These are phyloP conservation scores for Coluber constrictor DNA, from an alignment of 2,797 vertebrate species.

Conservation along the genomic window DNA sequence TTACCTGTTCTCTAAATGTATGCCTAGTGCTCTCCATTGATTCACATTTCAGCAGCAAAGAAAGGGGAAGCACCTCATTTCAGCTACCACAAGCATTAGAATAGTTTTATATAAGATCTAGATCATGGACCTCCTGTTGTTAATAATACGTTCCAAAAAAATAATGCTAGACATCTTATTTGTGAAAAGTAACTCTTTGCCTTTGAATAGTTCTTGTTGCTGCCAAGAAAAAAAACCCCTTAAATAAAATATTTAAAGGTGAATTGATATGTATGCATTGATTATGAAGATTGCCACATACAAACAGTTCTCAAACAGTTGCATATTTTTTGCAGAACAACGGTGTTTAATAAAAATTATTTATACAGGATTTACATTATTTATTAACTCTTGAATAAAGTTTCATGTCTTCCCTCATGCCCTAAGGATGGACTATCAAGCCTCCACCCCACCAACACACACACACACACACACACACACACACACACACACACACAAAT, in stretches of 20 bases:
- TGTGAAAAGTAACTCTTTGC: neutral
- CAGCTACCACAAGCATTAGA: slow-evolving; percentile 42
- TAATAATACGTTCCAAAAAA: neutral
- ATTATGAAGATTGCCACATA: neutral
- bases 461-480: no score
- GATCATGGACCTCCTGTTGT: slow-evolving; percentile 12
- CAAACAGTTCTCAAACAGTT: neutral
- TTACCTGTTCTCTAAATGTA: slow-evolving; percentile 65
- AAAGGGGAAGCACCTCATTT: slow-evolving; percentile 57
- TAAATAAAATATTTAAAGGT: neutral
- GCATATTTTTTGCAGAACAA: neutral
- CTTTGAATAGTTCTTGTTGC: neutral
- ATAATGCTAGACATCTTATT: neutral
- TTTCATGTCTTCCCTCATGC: neutral
- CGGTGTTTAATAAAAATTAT: neutral
- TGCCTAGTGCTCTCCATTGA: slow-evolving; percentile 65
- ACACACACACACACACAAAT: no score
- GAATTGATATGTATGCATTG: neutral
- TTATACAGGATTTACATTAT: no score
- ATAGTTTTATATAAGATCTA: slow-evolving; percentile 50
- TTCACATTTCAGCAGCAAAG: slow-evolving; percentile 46
- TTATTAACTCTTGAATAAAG: no score
- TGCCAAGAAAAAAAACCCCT: neutral
- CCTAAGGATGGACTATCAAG: neutral
- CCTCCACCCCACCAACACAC: neutral